Evolutionary conservation across 1,140 invertebrate genomes (phyloP).

Genomic region (Drosophila sulfurigaster): DNA sequence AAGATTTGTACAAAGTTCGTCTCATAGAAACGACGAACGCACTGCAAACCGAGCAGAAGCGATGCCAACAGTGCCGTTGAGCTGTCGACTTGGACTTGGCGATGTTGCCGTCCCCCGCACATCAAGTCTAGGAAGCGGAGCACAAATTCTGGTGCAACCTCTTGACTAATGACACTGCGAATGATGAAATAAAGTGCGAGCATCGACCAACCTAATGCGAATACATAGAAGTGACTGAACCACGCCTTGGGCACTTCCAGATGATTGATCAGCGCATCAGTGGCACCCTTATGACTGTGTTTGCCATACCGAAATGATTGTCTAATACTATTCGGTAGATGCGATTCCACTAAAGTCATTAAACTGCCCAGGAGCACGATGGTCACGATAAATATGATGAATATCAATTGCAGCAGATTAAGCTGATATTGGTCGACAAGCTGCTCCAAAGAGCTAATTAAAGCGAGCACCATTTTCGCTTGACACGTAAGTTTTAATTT

Average conservation of each 20-base stretch:
- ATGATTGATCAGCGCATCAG: conserved; percentile 85
- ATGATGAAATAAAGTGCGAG: conserved; percentile 85
- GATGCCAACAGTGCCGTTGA: conserved; percentile 86
- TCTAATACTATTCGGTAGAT: conserved; percentile 87
- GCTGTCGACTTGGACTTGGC: conserved; percentile 86
- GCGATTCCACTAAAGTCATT: conserved; percentile 87
- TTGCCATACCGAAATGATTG: conserved; percentile 90
- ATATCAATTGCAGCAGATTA: conserved; percentile 87
- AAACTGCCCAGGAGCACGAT: conserved; percentile 86
- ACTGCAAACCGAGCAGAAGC: conserved; percentile 89
- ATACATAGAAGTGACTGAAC: conserved; percentile 91
- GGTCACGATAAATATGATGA: conserved; percentile 85
- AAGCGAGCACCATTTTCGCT: conserved; percentile 41
- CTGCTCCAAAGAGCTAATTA: conserved; percentile 48
- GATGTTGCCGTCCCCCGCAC: conserved; percentile 84
- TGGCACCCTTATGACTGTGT: conserved; percentile 86
- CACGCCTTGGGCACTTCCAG: conserved; percentile 90
- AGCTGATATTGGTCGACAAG: conserved; percentile 74
- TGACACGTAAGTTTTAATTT: conserved; percentile 23
- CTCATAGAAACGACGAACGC: conserved; percentile 91
- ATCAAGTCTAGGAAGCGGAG: conserved; percentile 85
- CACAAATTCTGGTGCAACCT: conserved; percentile 85
- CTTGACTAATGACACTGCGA: conserved; percentile 85
- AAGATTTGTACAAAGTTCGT: conserved; percentile 91
- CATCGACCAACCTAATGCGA: conserved; percentile 87